Conservation (phyloP, 2,797 vertebrate genomes). For the Garrulus glandarius region DNA sequence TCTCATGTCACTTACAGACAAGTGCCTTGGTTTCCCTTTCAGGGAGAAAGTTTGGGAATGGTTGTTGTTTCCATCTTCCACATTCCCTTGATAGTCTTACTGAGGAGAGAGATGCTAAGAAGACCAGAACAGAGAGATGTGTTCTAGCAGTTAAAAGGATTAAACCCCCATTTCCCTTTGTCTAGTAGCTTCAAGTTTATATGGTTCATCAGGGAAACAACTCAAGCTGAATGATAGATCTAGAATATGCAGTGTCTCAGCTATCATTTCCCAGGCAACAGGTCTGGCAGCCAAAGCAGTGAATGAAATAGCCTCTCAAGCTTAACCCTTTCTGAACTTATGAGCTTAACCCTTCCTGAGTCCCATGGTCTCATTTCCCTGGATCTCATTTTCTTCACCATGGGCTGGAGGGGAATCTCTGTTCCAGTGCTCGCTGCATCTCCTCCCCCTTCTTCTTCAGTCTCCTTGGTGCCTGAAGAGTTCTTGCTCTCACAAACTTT, state of each 20-base stretch:
- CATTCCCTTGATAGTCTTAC: not conserved
- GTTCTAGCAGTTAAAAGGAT: not conserved
- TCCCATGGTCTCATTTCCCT: not conserved
- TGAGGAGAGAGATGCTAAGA: not conserved
- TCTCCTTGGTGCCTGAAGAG: not conserved
- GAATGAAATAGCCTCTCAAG: not conserved
- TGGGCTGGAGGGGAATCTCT: not conserved
- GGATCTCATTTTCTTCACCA: not conserved
- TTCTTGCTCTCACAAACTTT: not conserved
- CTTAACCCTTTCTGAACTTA: not conserved
- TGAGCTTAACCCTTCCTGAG: not conserved
- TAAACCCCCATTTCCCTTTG: not conserved
- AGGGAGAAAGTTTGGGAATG: not conserved
- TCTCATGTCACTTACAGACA: not conserved
- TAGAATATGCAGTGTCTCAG: not conserved
- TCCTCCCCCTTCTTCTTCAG: not conserved
- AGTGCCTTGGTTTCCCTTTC: not conserved
- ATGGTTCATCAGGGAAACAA: not conserved
- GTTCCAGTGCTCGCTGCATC: not conserved
- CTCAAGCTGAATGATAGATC: not conserved
- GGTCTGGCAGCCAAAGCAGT: not conserved
- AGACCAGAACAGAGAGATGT: not conserved
- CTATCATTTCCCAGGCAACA: not conserved
- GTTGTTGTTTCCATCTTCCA: not conserved
- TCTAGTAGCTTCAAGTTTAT: not conserved